A percentile compares a stretch with the other conserved stretches of the same genome.
These are phyloP conservation scores for Thelaira solivaga DNA, from an alignment of 2,888 invertebrate genomes.

Conservation along the genomic window DNA sequence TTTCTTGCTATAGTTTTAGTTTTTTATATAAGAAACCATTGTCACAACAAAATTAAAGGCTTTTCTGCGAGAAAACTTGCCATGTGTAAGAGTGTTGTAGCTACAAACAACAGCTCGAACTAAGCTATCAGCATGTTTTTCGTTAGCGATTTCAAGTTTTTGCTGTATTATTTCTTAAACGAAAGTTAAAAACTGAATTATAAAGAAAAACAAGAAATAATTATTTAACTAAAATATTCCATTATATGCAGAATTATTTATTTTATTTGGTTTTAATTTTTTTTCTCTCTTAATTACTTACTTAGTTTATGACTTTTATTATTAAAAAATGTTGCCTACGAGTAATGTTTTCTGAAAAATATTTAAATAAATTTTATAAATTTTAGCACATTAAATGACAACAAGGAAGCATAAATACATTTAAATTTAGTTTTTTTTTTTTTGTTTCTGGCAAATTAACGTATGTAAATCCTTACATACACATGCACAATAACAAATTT, in stretches of 20 bases:
- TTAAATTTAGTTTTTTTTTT: too few species aligned
- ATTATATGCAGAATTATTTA: constrained; percentile 11
- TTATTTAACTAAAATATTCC: constrained; percentile 36
- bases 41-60: too few species aligned
- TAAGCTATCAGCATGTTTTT: too few species aligned
- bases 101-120: too few species aligned
- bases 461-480: neutral
- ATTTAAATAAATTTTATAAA: constrained; percentile 57
- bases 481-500: constrained; percentile 48
- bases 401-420: neutral
- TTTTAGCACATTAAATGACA: constrained; percentile 52
- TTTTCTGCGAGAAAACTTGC: too few species aligned
- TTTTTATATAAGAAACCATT: too few species aligned
- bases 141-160: too few species aligned
- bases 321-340: constrained; percentile 43
- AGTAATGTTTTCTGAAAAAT: constrained; percentile 4
- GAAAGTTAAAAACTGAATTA: too few species aligned
- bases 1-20: too few species aligned
- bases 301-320: constrained; percentile 71
- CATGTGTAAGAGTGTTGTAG: too few species aligned
- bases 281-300: constrained; percentile 68
- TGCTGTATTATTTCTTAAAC: too few species aligned
- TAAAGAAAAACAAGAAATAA: neutral
- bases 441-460: neutral
- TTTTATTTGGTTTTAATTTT: constrained; percentile 14